Evolutionary conservation across 2,113 vertebrate genomes (phyloP).

Genomic region (Bambusicola thoracicus): DNA sequence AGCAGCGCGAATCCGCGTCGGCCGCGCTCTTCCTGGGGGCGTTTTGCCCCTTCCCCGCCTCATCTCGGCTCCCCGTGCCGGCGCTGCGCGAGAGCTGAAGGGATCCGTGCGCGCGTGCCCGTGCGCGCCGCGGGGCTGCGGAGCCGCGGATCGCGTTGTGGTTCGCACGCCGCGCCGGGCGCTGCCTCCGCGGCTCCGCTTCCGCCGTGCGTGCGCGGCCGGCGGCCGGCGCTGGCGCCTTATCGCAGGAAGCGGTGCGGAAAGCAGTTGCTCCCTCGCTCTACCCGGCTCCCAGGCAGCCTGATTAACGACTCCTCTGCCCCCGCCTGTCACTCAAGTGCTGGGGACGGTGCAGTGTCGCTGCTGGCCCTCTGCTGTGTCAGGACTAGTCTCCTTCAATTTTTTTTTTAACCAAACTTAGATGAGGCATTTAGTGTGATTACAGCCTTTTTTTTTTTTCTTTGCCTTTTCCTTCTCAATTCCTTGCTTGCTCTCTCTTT

Average conservation of each 20-base stretch:
- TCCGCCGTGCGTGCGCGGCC: not conserved
- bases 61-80: not conserved
- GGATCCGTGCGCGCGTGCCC: too few species aligned
- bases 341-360: not conserved
- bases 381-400: not conserved
- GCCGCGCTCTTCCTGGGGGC: not conserved
- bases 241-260: constrained; percentile 84
- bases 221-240: constrained; percentile 66
- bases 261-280: constrained; percentile 70
- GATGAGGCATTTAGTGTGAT: not conserved
- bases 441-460: not conserved
- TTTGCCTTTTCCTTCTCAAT: not conserved
- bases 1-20: not conserved
- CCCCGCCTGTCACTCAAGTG: constrained; percentile 17
- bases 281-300: constrained; percentile 6
- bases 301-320: constrained; percentile 62
- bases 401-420: not conserved
- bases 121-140: too few species aligned
- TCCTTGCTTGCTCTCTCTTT: not conserved
- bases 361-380: not conserved
- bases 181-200: not conserved
- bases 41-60: not conserved
- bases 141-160: too few species aligned
- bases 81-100: too few species aligned
- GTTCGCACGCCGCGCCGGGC: too few species aligned